phyloP scores from a whole-genome alignment of 2,888 invertebrate species.

The Allygus modestus region DNA sequence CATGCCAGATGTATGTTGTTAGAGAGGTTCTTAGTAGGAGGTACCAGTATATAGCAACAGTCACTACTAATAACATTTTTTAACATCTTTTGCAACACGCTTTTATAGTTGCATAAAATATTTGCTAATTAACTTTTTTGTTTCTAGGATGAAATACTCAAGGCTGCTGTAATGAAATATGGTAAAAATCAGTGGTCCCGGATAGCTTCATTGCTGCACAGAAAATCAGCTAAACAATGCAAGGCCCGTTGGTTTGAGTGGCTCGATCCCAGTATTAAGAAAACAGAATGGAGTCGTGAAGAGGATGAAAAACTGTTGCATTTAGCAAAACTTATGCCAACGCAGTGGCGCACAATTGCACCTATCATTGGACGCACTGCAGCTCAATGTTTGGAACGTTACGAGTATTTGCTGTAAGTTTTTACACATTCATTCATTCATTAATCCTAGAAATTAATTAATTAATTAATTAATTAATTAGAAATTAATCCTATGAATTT shows the following conservation, averaged over 20 bases:
- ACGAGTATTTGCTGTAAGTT: slow-evolving; percentile 95
- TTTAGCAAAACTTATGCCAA: slow-evolving; percentile 99
- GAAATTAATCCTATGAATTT: too few species aligned
- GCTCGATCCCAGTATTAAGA: slow-evolving; percentile 99
- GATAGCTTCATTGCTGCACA: slow-evolving; percentile 97
- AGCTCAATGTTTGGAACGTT: slow-evolving; percentile 98
- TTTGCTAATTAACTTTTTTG: slow-evolving; percentile 18
- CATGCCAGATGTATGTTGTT: too few species aligned
- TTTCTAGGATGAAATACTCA: slow-evolving; percentile 98
- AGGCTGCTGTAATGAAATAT: slow-evolving; percentile 99
- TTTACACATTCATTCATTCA: slow-evolving; percentile 23
- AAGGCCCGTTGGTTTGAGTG: slow-evolving; percentile 99
- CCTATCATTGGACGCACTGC: slow-evolving; percentile 99
- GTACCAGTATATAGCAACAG: too few species aligned
- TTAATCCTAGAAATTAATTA: too few species aligned
- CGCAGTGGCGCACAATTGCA: slow-evolving; percentile 99
- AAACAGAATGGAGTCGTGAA: slow-evolving; percentile 99
- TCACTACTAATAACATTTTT: too few species aligned
- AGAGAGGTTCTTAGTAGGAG: too few species aligned
- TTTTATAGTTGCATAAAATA: background rate
- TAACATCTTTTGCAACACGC: too few species aligned
- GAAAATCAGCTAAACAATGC: slow-evolving; percentile 99
- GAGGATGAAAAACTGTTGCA: slow-evolving; percentile 99
- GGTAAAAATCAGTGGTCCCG: slow-evolving; percentile 99
- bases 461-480: too few species aligned